Conservation (phyloP, 2,888 invertebrate species). For the Hecatera dysodea region DNA sequence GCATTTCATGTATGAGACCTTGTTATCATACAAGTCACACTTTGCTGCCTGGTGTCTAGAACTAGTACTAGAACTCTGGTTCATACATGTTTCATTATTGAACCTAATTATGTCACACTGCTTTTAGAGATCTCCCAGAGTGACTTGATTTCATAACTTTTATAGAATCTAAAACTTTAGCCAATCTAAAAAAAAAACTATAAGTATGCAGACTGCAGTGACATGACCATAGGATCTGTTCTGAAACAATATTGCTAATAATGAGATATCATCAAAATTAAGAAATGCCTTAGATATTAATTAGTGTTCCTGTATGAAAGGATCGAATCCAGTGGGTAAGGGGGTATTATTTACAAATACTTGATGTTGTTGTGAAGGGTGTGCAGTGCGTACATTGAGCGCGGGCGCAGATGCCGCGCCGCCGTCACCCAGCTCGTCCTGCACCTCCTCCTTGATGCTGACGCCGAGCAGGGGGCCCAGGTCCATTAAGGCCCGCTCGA, state of each 20-base stretch:
- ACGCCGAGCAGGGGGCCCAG: slow-evolving; percentile 87
- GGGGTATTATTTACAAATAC: slow-evolving; percentile 52
- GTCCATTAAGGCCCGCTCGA: slow-evolving; percentile 88
- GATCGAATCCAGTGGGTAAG: not conserved
- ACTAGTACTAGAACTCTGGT: no score
- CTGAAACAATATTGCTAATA: not conserved
- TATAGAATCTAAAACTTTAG: not conserved
- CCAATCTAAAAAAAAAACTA: not conserved
- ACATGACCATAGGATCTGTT: not conserved
- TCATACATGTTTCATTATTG: not conserved
- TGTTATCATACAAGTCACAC: not conserved
- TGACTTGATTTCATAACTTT: not conserved
- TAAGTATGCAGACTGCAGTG: not conserved
- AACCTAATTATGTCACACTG: not conserved
- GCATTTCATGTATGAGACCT: not conserved
- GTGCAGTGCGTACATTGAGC: slow-evolving; percentile 75
- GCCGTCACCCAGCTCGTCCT: slow-evolving; percentile 80
- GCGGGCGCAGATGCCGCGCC: slow-evolving; percentile 65
- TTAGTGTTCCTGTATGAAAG: not conserved
- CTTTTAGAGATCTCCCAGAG: not conserved
- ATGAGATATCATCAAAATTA: not conserved
- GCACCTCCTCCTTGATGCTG: slow-evolving; percentile 86
- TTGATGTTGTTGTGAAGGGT: slow-evolving; percentile 27
- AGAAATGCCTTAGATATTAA: not conserved
- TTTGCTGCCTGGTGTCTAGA: no score